A percentile compares a stretch with the other conserved stretches of the same genome.
Evolutionary conservation across 2,113 vertebrate genomes (phyloP).

Genomic region (Dunckerocampus dactyliophorus): DNA sequence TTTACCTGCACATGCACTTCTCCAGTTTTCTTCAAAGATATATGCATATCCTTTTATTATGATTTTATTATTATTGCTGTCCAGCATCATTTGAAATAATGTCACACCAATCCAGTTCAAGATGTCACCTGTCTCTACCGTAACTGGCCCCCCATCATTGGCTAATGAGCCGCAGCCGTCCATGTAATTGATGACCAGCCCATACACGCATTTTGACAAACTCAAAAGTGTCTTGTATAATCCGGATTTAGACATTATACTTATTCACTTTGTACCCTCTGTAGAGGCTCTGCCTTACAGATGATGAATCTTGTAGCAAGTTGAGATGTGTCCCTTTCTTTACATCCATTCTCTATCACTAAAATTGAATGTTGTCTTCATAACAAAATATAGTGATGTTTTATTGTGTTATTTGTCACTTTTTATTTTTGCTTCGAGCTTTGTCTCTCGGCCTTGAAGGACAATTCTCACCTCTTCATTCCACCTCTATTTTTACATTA

Average conservation of each 20-base stretch:
- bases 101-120: slow-evolving; percentile 46
- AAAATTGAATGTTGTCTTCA: slow-evolving; percentile 27
- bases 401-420: slow-evolving; percentile 23
- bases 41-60: too few relatives aligned
- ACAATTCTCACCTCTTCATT: slow-evolving; percentile 16
- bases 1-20: too few relatives aligned
- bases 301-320: slow-evolving; percentile 32
- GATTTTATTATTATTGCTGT: not conserved
- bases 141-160: slow-evolving; percentile 46
- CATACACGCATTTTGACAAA: slow-evolving; percentile 15
- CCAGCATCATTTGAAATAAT: slow-evolving; percentile 36
- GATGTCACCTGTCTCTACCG: slow-evolving; percentile 55
- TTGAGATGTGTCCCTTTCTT: slow-evolving; percentile 17
- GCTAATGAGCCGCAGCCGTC: slow-evolving; percentile 65
- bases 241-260: slow-evolving; percentile 44
- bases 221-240: slow-evolving; percentile 22
- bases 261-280: not conserved
- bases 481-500: slow-evolving; percentile 13
- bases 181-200: slow-evolving; percentile 62
- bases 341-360: slow-evolving; percentile 19
- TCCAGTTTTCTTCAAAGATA: too few relatives aligned
- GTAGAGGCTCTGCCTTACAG: slow-evolving; percentile 28
- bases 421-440: slow-evolving; percentile 26
- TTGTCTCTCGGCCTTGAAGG: slow-evolving; percentile 11
- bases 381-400: slow-evolving; percentile 30